Conservation (phyloP, 2,113 vertebrate genomes). For the Alouatta palliata region DNA sequence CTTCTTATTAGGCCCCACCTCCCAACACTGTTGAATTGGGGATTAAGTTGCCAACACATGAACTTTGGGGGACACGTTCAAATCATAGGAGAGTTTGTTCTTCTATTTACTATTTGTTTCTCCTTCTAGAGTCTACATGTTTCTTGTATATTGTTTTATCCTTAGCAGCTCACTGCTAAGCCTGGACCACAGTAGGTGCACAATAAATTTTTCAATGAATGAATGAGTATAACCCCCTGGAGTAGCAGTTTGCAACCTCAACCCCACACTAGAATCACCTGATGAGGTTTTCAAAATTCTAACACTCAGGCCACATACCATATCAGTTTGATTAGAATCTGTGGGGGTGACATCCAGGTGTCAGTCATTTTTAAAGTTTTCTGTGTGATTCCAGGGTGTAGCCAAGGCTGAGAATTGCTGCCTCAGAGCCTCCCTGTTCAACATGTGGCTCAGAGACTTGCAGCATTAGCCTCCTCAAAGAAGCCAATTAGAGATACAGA, state of each 20-base stretch:
- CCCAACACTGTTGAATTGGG: neutral
- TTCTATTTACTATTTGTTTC: neutral
- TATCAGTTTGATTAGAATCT: neutral
- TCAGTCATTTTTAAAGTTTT: neutral
- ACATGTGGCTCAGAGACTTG: neutral
- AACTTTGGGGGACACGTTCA: neutral
- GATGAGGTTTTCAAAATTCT: neutral
- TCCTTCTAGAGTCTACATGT: neutral
- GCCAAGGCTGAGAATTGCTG: neutral
- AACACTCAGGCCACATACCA: neutral
- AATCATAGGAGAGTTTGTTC: neutral
- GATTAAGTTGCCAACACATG: neutral
- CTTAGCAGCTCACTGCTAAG: neutral
- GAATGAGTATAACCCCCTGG: neutral
- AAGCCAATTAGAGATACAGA: neutral
- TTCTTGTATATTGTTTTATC: neutral
- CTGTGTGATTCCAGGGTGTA: neutral
- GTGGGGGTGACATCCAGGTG: neutral
- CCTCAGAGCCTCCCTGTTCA: neutral
- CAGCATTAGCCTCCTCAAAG: neutral
- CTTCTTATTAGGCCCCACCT: neutral
- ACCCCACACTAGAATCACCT: neutral
- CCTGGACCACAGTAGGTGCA: neutral
- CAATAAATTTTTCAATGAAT: neutral
- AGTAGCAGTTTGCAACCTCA: neutral